A percentile compares a stretch with the other conserved stretches of the same genome.
Conservation (phyloP, 2,113 vertebrate species). For the Paedocypris sp. region DNA sequence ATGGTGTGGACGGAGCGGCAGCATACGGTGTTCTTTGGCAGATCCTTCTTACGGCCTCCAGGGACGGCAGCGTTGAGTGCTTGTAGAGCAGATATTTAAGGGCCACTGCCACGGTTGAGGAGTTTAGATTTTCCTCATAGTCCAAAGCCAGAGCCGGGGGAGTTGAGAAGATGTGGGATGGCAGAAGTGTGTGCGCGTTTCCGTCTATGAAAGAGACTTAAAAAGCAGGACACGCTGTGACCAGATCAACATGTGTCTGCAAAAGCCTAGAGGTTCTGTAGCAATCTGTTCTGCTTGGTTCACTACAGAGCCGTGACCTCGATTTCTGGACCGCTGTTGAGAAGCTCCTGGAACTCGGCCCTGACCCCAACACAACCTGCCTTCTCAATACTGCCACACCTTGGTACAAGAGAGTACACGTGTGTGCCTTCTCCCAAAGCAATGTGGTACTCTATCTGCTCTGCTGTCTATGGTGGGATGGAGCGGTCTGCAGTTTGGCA, state of each 20-base stretch:
- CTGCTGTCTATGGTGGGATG: slow-evolving; percentile 33
- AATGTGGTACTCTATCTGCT: slow-evolving; percentile 23
- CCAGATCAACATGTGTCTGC: slow-evolving; percentile 57
- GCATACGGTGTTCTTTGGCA: slow-evolving; percentile 2
- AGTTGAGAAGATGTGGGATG: slow-evolving; percentile 14
- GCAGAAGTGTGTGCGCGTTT: background rate
- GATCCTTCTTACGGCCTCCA: background rate
- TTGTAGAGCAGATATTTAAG: slow-evolving; percentile 21
- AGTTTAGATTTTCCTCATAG: slow-evolving; percentile 26
- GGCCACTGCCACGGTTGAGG: slow-evolving; percentile 27
- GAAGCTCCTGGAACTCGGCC: slow-evolving; percentile 46
- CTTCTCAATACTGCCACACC: slow-evolving; percentile 29
- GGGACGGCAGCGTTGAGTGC: slow-evolving; percentile 15
- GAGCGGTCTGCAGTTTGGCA: slow-evolving; percentile 46
- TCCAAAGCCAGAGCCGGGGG: slow-evolving; percentile 39
- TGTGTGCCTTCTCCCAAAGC: background rate
- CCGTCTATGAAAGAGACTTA: slow-evolving; percentile 30
- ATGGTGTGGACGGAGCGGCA: slow-evolving; percentile 11
- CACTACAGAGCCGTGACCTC: slow-evolving; percentile 55
- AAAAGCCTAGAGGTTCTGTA: slow-evolving; percentile 55
- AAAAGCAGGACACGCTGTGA: slow-evolving; percentile 48
- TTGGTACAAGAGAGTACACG: background rate
- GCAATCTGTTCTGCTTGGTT: slow-evolving; percentile 62
- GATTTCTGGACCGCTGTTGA: slow-evolving; percentile 50
- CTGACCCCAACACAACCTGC: slow-evolving; percentile 46